phyloP scores from a whole-genome alignment of 2,797 vertebrate species.

The Pithecia hirsuta region DNA sequence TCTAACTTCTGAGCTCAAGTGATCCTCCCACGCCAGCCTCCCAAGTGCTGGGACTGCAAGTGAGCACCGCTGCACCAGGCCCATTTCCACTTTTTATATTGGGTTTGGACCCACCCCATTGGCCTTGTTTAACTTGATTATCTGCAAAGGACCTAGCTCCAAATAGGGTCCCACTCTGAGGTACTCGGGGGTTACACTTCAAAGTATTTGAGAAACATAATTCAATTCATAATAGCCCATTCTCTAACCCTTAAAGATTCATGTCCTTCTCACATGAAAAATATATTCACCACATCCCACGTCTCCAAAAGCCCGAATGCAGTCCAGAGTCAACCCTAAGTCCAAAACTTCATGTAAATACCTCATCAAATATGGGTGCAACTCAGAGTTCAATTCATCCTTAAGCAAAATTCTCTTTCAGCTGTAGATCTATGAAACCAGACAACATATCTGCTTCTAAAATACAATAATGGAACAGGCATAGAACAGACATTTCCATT shows the following conservation, averaged over 20 bases:
- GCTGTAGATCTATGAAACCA: not conserved
- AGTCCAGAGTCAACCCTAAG: no score
- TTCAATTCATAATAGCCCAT: rapidly evolving
- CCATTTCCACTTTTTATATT: not conserved
- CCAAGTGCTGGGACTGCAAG: not conserved
- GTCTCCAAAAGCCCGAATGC: not conserved
- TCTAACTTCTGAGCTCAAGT: not conserved
- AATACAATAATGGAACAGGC: not conserved
- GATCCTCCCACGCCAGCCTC: not conserved
- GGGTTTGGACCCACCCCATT: no score
- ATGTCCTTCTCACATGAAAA: not conserved
- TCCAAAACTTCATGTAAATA: not conserved
- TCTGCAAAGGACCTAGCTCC: not conserved
- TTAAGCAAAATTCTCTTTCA: not conserved
- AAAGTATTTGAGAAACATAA: no score
- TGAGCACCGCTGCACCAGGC: not conserved
- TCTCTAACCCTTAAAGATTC: not conserved
- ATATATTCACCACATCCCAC: not conserved
- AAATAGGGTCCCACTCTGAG: no score
- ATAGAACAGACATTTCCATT: not conserved
- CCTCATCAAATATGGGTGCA: not conserved
- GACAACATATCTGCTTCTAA: not conserved
- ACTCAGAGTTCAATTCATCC: not conserved
- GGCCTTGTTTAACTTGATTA: not conserved
- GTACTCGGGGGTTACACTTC: not conserved